A percentile compares a stretch with the other conserved stretches of the same genome.
These are phyloP conservation scores for Antheraea pernyi DNA, from an alignment of 1,140 invertebrate genomes.

Conservation along the genomic window DNA sequence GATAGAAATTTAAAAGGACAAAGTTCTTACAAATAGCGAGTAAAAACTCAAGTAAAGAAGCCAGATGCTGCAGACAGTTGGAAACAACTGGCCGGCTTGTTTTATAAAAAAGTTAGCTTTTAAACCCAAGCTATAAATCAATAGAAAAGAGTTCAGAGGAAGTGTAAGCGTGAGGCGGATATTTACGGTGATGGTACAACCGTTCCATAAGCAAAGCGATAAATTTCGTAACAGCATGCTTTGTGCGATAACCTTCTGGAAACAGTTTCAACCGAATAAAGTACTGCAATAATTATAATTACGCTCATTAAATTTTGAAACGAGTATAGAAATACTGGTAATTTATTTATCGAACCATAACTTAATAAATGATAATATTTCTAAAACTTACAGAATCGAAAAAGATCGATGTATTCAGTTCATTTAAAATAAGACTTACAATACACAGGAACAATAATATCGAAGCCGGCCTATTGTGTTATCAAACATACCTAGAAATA, in stretches of 20 bases:
- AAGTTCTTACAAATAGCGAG: conserved; percentile 56
- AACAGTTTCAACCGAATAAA: not conserved
- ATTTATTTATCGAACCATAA: no score
- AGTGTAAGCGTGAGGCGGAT: conserved; percentile 57
- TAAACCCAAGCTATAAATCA: conserved; percentile 70
- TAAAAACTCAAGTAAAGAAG: conserved; percentile 64
- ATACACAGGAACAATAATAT: conserved; percentile 6
- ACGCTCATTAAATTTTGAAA: not conserved
- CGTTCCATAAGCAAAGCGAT: conserved; percentile 43
- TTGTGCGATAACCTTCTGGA: conserved; percentile 42
- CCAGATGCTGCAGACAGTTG: conserved; percentile 73
- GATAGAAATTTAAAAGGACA: conserved; percentile 56
- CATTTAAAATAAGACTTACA: not conserved
- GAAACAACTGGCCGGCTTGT: conserved; percentile 64
- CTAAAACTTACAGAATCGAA: no score
- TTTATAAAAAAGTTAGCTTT: conserved; percentile 70
- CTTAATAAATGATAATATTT: no score
- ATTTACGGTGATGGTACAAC: conserved; percentile 58
- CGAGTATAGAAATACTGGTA: no score
- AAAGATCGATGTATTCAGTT: no score
- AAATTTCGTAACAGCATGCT: conserved; percentile 50
- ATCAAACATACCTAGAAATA: conserved; percentile 61
- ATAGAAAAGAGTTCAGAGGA: conserved; percentile 62
- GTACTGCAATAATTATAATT: not conserved
- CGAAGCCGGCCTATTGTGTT: conserved; percentile 54